Percentiles rank a stretch among this genome's conserved stretches.
Evolutionary conservation across 2,113 vertebrate species (phyloP).

Genomic region (Acanthochromis polyacanthus): DNA sequence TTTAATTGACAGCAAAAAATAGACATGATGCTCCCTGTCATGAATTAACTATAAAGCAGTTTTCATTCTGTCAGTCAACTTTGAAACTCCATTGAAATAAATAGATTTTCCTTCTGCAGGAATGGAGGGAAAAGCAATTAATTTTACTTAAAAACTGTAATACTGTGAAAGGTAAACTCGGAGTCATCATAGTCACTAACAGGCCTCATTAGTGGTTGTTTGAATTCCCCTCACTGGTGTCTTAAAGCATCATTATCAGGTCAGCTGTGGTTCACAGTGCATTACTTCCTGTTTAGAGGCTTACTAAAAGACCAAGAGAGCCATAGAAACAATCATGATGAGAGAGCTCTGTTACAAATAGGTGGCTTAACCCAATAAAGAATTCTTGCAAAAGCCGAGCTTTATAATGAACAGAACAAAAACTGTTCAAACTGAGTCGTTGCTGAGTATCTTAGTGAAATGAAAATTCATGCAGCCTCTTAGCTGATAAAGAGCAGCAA

Average conservation of each 20-base stretch:
- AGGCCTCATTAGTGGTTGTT: neutral
- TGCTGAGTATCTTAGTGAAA: too few relatives aligned
- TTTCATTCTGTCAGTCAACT: neutral
- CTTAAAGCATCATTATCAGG: slow-evolving; percentile 25
- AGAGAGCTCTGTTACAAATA: neutral
- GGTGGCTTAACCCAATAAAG: neutral
- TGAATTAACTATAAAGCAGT: slow-evolving; percentile 6
- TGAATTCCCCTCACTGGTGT: neutral
- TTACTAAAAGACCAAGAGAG: neutral
- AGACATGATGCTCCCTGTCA: slow-evolving; percentile 1
- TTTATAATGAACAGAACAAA: neutral
- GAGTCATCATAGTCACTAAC: too few relatives aligned
- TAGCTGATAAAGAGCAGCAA: too few relatives aligned
- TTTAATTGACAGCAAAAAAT: slow-evolving; percentile 55
- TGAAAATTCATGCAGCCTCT: too few relatives aligned
- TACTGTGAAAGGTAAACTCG: too few relatives aligned
- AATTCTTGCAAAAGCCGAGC: neutral
- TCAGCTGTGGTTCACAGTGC: neutral
- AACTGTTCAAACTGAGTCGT: neutral
- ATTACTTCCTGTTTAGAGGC: slow-evolving; percentile 21
- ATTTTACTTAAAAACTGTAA: neutral
- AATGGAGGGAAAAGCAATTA: neutral
- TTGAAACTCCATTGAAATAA: neutral
- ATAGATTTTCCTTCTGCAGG: neutral
- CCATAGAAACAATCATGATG: slow-evolving; percentile 13